phyloP scores from a whole-genome alignment of 1,140 invertebrate species.

The Cylas formicarius region DNA sequence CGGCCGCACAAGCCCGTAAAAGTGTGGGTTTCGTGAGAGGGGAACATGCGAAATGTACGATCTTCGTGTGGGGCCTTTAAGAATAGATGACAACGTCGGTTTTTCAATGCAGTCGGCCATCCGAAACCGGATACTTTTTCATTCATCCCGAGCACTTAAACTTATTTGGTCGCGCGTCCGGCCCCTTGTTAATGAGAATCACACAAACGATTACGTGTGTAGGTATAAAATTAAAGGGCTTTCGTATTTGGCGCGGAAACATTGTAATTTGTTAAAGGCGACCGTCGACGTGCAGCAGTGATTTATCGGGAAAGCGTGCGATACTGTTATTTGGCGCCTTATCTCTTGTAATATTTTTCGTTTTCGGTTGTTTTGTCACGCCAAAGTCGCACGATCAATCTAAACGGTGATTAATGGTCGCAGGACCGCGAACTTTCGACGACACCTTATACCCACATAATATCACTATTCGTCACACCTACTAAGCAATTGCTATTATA shows the following conservation, averaged over 20 bases:
- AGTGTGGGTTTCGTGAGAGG: constrained; percentile 14
- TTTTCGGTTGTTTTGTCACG: too few relatives aligned
- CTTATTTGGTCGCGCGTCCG: constrained; percentile 7
- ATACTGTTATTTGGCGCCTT: too few relatives aligned
- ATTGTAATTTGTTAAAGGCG: constrained; percentile 1
- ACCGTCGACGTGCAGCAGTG: too few relatives aligned
- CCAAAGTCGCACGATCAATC: too few relatives aligned
- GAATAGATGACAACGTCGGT: constrained; percentile 17
- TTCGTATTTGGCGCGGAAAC: constrained; percentile 2
- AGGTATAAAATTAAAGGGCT: constrained; percentile 2
- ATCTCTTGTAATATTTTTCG: too few relatives aligned
- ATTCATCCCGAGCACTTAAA: constrained; percentile 7
- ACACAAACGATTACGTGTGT: neutral
- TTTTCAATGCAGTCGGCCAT: constrained; percentile 20
- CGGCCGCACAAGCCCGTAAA: neutral
- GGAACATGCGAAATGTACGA: constrained; percentile 19
- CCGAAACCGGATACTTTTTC: constrained; percentile 14
- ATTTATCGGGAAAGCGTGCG: too few relatives aligned
- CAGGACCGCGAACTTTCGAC: too few relatives aligned
- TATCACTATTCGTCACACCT: too few relatives aligned
- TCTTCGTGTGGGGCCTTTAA: constrained; percentile 16
- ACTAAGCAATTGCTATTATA: too few relatives aligned
- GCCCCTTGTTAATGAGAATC: constrained; percentile 13
- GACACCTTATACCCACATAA: too few relatives aligned
- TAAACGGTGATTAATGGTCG: too few relatives aligned